Conservation (phyloP, 2,888 invertebrate species). For the Tachina grossa region DNA sequence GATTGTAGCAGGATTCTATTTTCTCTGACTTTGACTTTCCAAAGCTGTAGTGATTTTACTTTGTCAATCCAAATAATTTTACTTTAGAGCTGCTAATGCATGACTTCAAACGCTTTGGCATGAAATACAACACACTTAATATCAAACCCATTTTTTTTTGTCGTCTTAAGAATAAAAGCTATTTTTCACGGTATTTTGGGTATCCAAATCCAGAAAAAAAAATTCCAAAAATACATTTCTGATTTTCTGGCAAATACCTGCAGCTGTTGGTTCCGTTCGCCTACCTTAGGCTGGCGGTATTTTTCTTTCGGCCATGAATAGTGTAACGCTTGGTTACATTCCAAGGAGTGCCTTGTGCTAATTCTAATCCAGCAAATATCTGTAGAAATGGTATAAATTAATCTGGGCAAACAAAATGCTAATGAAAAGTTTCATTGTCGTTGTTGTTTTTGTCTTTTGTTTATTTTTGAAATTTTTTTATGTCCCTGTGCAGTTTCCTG, state of each 20-base stretch:
- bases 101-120: not conserved
- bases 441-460: not conserved
- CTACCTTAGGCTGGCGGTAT: not conserved
- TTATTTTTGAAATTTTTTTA: conserved; percentile 8
- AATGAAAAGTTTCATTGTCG: conserved; percentile 3
- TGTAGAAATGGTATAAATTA: not conserved
- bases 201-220: not conserved
- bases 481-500: conserved; percentile 8
- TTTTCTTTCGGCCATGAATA: conserved; percentile 26
- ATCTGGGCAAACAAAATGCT: conserved; percentile 46
- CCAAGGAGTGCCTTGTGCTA: not conserved
- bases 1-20: not conserved
- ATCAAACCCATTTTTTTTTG: not conserved
- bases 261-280: not conserved
- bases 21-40: not conserved
- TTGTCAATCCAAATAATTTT: conserved; percentile 1
- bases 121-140: conserved; percentile 20
- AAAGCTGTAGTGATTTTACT: conserved; percentile 30
- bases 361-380: not conserved
- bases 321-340: conserved; percentile 54
- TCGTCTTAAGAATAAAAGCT: not conserved
- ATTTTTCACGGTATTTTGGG: conserved; percentile 36
- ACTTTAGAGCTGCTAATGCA: not conserved
- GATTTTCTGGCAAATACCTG: conserved; percentile 18
- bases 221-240: conserved; percentile 35